These are phyloP conservation scores for Poecile atricapillus DNA, from an alignment of 2,113 vertebrate genomes.

Conservation along the genomic window DNA sequence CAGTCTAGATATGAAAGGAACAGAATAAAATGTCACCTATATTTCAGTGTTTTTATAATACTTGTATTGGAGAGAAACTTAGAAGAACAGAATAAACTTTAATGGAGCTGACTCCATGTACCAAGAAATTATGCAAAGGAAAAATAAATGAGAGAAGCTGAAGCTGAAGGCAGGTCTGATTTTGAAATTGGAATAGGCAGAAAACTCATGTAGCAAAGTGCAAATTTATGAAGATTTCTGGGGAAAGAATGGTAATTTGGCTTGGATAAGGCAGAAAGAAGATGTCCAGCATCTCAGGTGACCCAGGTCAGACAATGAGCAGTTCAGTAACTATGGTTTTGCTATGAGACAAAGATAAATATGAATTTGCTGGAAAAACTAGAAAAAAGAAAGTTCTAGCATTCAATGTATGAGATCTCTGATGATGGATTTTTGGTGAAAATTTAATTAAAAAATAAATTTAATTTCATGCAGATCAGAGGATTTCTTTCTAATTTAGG, in stretches of 20 bases:
- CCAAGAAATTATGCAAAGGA: not conserved
- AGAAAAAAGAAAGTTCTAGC: not conserved
- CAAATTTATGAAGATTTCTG: not conserved
- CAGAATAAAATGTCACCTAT: not conserved
- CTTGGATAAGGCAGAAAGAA: not conserved
- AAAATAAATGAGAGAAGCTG: not conserved
- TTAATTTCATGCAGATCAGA: not conserved
- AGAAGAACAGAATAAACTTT: not conserved
- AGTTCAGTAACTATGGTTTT: not conserved
- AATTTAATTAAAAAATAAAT: not conserved
- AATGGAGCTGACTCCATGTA: not conserved
- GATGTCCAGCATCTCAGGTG: not conserved
- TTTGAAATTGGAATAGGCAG: not conserved
- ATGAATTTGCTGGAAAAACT: not conserved
- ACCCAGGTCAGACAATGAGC: not conserved
- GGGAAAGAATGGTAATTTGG: not conserved
- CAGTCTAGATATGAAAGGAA: not conserved
- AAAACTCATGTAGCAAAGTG: not conserved
- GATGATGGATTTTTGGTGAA: not conserved
- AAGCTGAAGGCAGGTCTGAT: not conserved
- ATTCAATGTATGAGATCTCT: not conserved
- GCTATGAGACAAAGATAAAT: not conserved
- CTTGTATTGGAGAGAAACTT: not conserved
- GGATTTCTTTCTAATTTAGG: conserved; percentile 6
- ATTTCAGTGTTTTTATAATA: not conserved